Evolutionary conservation across 2,797 vertebrate species (phyloP), one percentile per base, ranked within the genome.

Genomic region (Dallia pectoralis): DNA sequence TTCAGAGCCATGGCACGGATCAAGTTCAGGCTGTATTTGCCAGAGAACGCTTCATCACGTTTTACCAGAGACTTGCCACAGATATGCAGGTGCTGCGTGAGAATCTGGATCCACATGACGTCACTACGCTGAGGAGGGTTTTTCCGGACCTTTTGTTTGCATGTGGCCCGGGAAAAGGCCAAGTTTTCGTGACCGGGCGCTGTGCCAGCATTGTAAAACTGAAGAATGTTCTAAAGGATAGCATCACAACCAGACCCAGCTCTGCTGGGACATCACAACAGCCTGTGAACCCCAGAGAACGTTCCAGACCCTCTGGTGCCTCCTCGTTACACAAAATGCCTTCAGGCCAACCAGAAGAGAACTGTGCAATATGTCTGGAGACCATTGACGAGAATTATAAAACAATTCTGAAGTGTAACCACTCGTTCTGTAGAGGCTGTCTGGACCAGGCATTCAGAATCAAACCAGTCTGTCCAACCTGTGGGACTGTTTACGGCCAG

Each of bases 331-430:
- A 4, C 27, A 64, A 62, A 14, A 72, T 66, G 61, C 62, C 71
- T 33, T n/a, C 27, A 1, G 78, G 65, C 49, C 63, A 85, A 27
- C 78, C 86, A 0, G 79, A 86, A 0, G 89, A 92, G 30, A 59
- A 47, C 0, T 94, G 93, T 83, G 84, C 89, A 0, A 93, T 94
- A 81, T 94, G 93, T 77, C 86, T 93, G 86, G 91, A 94, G 5
- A 15, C 22, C 2, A 87, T 93, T 25, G 18, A 14, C 3, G 14
- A 30, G 15, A 19, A 62, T 2, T 22, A 84, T 19, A 89, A 67
- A 64, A 11, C 71, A 70, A 89, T 77, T 1, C 79, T 94, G 71
- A 6, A 3, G 27, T 94, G 93, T 82, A 89, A 89, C 29, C 92
- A 94, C 74, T 87, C 84, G 0, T 94, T 94, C 81, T 94, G 93